A percentile compares a stretch with the other conserved stretches of the same genome.
Conservation (phyloP, 37 sponge, comb jelly and placozoan species). For the Oopsacas minuta region DNA sequence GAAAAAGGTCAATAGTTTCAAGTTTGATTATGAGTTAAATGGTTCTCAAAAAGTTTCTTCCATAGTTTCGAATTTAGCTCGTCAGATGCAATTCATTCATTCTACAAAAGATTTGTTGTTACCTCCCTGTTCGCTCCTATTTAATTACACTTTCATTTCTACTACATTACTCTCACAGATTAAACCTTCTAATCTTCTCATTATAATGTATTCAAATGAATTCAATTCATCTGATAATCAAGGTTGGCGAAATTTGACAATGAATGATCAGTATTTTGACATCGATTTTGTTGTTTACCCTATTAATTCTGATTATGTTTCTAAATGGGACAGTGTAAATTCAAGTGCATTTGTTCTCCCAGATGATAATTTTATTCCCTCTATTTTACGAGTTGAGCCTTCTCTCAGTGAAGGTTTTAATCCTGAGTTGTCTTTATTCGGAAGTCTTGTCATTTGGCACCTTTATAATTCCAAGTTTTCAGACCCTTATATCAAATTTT, state of each 20-base stretch:
- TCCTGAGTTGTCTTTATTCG: neutral
- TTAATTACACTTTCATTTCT: neutral
- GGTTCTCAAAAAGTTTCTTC: neutral
- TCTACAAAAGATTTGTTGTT: neutral
- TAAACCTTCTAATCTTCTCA: neutral
- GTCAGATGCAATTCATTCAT: neutral
- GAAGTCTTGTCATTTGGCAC: neutral
- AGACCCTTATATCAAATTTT: neutral
- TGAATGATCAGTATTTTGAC: neutral
- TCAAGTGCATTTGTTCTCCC: neutral
- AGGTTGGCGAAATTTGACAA: neutral
- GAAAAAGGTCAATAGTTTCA: neutral
- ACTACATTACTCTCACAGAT: neutral
- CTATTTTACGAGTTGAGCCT: neutral
- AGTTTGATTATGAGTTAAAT: neutral
- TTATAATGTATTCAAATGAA: neutral
- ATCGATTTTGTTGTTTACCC: neutral
- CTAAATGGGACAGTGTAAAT: neutral
- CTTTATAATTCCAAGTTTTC: neutral
- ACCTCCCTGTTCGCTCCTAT: neutral
- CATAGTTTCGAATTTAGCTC: neutral
- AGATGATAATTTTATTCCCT: neutral
- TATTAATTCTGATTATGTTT: neutral
- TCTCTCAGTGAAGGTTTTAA: neutral
- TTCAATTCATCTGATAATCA: neutral